Evolutionary conservation across 2,888 invertebrate genomes (phyloP).

Genomic region (Lacanobia wlatinum): DNA sequence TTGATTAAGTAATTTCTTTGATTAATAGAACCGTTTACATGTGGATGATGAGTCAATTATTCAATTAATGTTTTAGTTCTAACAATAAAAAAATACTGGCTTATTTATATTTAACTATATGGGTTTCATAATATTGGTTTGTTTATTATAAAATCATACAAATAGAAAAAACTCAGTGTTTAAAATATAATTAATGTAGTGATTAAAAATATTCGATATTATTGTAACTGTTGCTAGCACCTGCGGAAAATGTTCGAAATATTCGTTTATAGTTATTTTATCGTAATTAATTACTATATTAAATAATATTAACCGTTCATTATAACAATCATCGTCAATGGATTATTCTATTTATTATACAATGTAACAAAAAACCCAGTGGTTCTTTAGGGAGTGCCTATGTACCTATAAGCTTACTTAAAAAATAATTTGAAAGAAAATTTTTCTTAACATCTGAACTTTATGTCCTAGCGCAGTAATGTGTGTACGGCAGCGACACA

Average conservation of each 20-base stretch:
- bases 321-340: too few relatives aligned
- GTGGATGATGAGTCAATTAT: background rate
- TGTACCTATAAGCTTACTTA: too few relatives aligned
- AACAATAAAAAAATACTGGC: background rate
- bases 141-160: background rate
- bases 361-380: too few relatives aligned
- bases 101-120: background rate
- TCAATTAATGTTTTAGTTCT: background rate
- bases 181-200: too few relatives aligned
- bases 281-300: too few relatives aligned
- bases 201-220: background rate
- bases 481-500: too few relatives aligned
- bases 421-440: too few relatives aligned
- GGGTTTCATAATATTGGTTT: background rate
- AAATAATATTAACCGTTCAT: too few relatives aligned
- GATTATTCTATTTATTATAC: too few relatives aligned
- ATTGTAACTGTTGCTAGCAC: background rate
- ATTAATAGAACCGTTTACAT: background rate
- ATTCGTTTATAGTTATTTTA: background rate
- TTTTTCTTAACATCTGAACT: too few relatives aligned
- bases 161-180: background rate
- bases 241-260: background rate
- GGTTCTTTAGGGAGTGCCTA: too few relatives aligned
- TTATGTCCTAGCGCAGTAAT: too few relatives aligned
- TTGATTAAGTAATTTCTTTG: slow-evolving; percentile 8